phyloP scores from a whole-genome alignment of 2,797 vertebrate species.

The Eulemur mongoz region DNA sequence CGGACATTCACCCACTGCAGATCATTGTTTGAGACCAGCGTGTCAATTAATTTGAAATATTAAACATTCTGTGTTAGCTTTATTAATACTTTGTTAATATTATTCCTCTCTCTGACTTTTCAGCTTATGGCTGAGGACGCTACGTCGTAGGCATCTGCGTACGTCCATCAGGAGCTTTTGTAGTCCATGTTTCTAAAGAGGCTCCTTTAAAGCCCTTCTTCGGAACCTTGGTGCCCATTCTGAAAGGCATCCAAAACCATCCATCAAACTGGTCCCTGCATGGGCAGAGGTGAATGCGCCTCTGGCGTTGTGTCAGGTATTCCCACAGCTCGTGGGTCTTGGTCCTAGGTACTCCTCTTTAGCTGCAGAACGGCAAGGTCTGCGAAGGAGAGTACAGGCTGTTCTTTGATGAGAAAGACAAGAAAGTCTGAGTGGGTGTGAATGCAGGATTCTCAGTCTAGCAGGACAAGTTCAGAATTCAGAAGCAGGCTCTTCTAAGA shows the following conservation, averaged over 20 bases:
- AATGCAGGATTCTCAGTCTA: not conserved
- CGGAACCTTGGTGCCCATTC: constrained; percentile 51
- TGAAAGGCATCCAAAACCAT: constrained; percentile 16
- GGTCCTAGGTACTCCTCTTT: constrained; percentile 8
- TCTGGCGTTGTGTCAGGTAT: not conserved
- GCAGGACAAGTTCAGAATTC: constrained; percentile 35
- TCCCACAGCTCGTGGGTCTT: not conserved
- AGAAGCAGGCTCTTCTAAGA: not conserved
- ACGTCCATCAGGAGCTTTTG: constrained; percentile 51
- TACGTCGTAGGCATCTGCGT: constrained; percentile 38
- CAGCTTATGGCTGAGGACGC: constrained; percentile 55
- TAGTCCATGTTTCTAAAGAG: constrained; percentile 51
- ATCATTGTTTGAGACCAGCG: not conserved
- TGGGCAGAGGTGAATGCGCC: constrained; percentile 24
- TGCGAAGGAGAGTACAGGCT: not conserved
- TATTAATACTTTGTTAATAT: not conserved
- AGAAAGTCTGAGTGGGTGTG: not conserved
- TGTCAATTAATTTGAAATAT: constrained; percentile 70
- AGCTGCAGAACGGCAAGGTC: not conserved
- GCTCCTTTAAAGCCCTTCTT: constrained; percentile 21
- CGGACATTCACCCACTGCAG: not conserved
- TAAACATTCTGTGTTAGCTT: constrained; percentile 54
- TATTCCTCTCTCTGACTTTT: constrained; percentile 61
- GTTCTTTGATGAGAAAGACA: constrained; percentile 37
- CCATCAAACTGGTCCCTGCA: not conserved